Conservation (phyloP, 1,140 invertebrate species). For the Cecropterus lyciades region DNA sequence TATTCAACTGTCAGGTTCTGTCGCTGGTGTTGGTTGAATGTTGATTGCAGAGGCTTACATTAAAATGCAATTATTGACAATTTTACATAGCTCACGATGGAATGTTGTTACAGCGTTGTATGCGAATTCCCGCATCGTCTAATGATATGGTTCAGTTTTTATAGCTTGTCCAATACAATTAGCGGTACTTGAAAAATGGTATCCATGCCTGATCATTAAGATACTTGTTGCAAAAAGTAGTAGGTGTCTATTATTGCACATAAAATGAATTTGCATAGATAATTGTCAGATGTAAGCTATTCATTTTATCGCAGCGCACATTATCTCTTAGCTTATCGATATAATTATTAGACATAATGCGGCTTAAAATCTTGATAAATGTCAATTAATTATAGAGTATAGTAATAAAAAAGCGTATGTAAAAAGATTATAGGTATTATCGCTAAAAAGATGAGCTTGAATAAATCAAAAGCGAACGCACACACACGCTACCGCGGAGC, state of each 20-base stretch:
- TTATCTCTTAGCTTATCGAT: slow-evolving; percentile 27
- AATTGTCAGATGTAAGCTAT: slow-evolving; percentile 25
- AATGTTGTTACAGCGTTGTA: not conserved
- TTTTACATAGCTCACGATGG: not conserved
- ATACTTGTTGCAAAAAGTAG: slow-evolving; percentile 17
- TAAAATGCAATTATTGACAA: not conserved
- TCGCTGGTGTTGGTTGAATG: slow-evolving; percentile 3
- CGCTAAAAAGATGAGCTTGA: slow-evolving; percentile 46
- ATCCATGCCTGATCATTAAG: slow-evolving; percentile 13
- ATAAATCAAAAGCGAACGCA: slow-evolving; percentile 54
- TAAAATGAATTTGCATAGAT: slow-evolving; percentile 34
- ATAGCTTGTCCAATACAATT: slow-evolving; percentile 6
- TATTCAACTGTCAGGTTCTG: slow-evolving; percentile 16
- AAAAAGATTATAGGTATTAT: slow-evolving; percentile 35
- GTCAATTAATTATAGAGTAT: slow-evolving; percentile 28
- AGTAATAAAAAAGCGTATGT: slow-evolving; percentile 23
- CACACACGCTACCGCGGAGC: slow-evolving; percentile 41
- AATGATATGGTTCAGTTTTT: slow-evolving; percentile 7
- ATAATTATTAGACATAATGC: slow-evolving; percentile 33
- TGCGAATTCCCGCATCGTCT: too few relatives aligned
- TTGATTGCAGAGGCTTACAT: not conserved
- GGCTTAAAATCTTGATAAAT: slow-evolving; percentile 35
- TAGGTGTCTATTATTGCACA: slow-evolving; percentile 14
- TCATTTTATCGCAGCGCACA: slow-evolving; percentile 22
- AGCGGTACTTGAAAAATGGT: slow-evolving; percentile 6